Conservation (phyloP, 2,888 invertebrate genomes). For the Caenorhabditis becei region DNA sequence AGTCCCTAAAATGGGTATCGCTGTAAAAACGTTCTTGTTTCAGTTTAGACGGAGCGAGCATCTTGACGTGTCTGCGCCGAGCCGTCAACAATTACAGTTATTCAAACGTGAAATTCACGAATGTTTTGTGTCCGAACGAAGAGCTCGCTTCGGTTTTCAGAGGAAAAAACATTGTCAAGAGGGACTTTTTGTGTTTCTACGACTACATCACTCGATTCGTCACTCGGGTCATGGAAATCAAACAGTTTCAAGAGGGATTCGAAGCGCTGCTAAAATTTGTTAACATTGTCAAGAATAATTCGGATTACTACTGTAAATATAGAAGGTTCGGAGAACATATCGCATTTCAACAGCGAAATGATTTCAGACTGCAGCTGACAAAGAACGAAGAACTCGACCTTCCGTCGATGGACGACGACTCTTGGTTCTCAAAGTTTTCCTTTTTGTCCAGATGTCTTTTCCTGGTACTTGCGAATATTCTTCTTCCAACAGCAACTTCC, state of each 20-base stretch:
- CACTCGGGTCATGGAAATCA: background rate
- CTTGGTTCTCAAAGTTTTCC: slow-evolving; percentile 8
- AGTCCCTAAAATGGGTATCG: background rate
- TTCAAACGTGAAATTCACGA: slow-evolving; percentile 15
- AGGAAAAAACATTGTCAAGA: background rate
- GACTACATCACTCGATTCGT: slow-evolving; percentile 19
- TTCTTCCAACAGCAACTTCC: no score
- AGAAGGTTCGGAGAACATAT: slow-evolving; percentile 6
- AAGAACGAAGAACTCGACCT: slow-evolving; percentile 19
- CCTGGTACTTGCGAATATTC: no score
- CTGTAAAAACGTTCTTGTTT: background rate
- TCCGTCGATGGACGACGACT: slow-evolving; percentile 2
- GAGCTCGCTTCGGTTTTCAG: background rate
- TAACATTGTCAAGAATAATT: background rate
- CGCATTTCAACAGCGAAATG: no score
- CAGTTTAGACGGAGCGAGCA: slow-evolving; percentile 14
- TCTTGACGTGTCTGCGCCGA: slow-evolving; percentile 7
- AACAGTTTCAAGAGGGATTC: background rate
- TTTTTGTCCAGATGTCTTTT: slow-evolving; percentile 24
- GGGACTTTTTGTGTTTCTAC: slow-evolving; percentile 21
- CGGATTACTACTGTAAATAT: slow-evolving; percentile 24
- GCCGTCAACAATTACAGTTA: slow-evolving; percentile 11
- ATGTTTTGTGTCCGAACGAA: background rate
- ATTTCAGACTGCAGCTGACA: slow-evolving; percentile 15
- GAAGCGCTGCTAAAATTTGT: background rate